These are phyloP conservation scores for Drosophila buzzatii DNA, from an alignment of 2,888 invertebrate genomes.

Conservation along the genomic window DNA sequence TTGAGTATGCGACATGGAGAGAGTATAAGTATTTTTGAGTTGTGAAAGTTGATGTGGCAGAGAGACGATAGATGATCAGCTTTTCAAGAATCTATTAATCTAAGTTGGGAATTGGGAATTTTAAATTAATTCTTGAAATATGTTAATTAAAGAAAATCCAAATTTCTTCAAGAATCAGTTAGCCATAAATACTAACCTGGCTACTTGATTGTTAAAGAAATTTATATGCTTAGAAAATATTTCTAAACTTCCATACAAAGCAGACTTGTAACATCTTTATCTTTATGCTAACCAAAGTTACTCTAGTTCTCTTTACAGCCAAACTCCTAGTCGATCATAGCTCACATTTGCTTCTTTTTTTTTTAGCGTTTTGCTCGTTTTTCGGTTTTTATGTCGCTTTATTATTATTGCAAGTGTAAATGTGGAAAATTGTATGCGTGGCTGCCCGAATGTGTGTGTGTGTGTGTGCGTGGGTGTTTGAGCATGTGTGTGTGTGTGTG, in stretches of 20 bases:
- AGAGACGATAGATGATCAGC: too few species aligned
- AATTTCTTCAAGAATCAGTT: too few species aligned
- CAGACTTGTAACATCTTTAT: too few species aligned
- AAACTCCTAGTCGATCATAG: background rate
- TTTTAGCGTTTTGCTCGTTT: conserved; percentile 9
- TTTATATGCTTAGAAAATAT: too few species aligned
- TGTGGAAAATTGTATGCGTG: conserved; percentile 68
- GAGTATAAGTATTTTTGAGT: background rate
- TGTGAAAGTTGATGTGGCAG: background rate
- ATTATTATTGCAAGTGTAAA: conserved; percentile 79
- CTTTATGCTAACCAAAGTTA: background rate
- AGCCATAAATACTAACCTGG: too few species aligned
- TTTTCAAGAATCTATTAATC: too few species aligned
- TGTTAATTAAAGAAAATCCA: too few species aligned
- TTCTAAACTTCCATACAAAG: too few species aligned
- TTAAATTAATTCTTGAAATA: too few species aligned
- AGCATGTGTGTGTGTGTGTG: conserved; percentile 26
- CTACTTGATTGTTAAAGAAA: too few species aligned
- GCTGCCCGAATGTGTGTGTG: conserved; percentile 13
- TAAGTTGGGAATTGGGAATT: too few species aligned
- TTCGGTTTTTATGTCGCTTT: conserved; percentile 63
- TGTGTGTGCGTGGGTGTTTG: conserved; percentile 17
- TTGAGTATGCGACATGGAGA: background rate
- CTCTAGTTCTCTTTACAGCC: background rate
- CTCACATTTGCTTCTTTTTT: background rate